Base-by-base conservation (phyloP, 2,888 invertebrate genomes). In the Hirtodrosophila duncani region DNA sequence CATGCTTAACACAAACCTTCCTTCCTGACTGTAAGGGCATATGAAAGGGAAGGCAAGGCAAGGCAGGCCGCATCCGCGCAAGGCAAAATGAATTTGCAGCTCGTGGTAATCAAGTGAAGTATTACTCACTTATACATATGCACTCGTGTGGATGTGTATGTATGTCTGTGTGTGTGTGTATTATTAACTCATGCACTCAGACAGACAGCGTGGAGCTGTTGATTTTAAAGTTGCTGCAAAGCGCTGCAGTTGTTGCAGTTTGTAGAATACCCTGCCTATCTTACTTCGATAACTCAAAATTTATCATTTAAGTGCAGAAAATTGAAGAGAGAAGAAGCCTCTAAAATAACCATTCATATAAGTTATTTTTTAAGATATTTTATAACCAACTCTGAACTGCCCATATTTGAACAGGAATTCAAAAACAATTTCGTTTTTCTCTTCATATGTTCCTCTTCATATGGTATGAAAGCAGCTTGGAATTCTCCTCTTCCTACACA, bases 21-120 rank as follows among this genome's bases (percentile, higher is more conserved):
- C n/a, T n/a, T n/a, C n/a, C n/a, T n/a, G n/a, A n/a, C n/a, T n/a
- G n/a, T n/a, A n/a, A n/a, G n/a, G n/a, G n/a, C n/a, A n/a, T n/a
- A n/a, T n/a, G n/a, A n/a, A n/a, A n/a, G n/a, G n/a, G n/a, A n/a
- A n/a, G n/a, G n/a, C n/a, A n/a, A n/a, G n/a, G n/a, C n/a, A n/a
- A n/a, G n/a, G n/a, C n/a, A n/a, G n/a, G n/a, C n/a, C n/a, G 13
- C 10, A 3, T 9, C 23, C 23, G 10, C 17, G 33, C 72, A 57
- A 66, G 59, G 80, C 81, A 70, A 81, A 74, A 74, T 74, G 80
- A 81, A 81, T 75, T 79, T 81, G 80, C 74, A 71, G 80, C 71
- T 70, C 75, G 79, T 78, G 62, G 70, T 78, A 72, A 72, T 81
- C 81, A 72, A 72, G 63, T 60, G 58, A 74, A 56, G 55, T 60